Base-by-base conservation (phyloP, 2,797 vertebrate genomes). In the Sarcoramphus papa region DNA sequence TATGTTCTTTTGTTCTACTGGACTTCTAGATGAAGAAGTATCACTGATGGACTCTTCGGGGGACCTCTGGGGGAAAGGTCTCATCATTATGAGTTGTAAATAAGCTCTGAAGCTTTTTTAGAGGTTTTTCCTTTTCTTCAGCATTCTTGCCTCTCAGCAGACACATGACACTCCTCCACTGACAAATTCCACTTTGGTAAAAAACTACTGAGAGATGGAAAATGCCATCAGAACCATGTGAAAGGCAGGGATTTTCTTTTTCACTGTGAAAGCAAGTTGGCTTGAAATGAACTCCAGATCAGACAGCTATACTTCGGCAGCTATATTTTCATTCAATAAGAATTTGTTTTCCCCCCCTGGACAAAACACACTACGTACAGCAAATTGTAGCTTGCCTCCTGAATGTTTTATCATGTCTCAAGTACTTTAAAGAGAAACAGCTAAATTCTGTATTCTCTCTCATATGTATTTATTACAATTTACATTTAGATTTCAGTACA, bases 331-430 rank as follows among this genome's bases (percentile, higher is more conserved):
- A 50, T 27, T 59, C 33, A 18, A 7, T 40, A 45, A 10, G 47
- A 37, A 14, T 21, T 15, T 40, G 37, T 48, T 35, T 22, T 0
- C 1, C 4, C 5, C 4, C 28, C 8, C 19, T 1, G 6, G 35
- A 74, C 9, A 70, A 83, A 86, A 48, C 5, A 13, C 3, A 27
- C 33, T 81, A 81, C 12, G 12, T 37, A 33, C 14, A 69, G 7
- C 24, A 88, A 72, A 68, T 37, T 31, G 4, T 78, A 62, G 5
- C 22, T 75, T 51, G 2, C 18, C 23, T 95, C 22, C 35, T 56
- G 43, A 79, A 35, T 33, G 12, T 30, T 73, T 79, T 69, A 69
- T 43, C 7, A 6, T 3, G 2, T 82, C 41, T 79, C 22, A 43
- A 59, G 30, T 21, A 70, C 18, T 73, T 93, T 31, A 45, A 80